Evolutionary conservation across 1,140 invertebrate genomes (phyloP).

Genomic region (Physella acuta): DNA sequence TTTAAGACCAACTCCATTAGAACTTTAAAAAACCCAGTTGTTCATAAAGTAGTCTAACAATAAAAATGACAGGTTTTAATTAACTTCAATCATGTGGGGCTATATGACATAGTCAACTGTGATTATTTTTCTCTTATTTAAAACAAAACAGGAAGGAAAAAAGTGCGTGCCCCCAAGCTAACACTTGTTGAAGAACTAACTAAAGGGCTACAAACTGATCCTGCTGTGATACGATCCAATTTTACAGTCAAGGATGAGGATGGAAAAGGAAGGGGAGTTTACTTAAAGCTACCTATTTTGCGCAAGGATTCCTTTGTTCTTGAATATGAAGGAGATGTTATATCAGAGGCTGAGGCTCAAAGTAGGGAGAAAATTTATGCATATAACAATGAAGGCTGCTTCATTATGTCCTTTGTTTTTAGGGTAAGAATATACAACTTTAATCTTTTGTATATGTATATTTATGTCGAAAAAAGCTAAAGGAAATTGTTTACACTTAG

Average conservation of each 20-base stretch:
- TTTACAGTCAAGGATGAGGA: slow-evolving; percentile 11
- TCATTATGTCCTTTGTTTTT: slow-evolving; percentile 20
- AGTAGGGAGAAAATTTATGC: slow-evolving; percentile 11
- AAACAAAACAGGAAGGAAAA: not conserved
- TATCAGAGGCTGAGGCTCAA: not conserved
- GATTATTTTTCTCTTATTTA: not conserved
- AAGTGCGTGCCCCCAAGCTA: slow-evolving; percentile 5
- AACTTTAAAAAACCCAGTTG: too few species aligned
- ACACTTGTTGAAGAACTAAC: slow-evolving; percentile 13
- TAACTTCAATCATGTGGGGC: not conserved
- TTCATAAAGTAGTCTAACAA: too few species aligned
- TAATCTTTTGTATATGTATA: too few species aligned
- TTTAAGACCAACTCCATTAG: too few species aligned
- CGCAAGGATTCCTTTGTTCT: slow-evolving; percentile 21
- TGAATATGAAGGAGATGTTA: slow-evolving; percentile 24
- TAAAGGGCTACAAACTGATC: not conserved
- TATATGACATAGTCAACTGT: not conserved
- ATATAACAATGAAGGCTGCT: slow-evolving; percentile 23
- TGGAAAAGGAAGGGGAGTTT: slow-evolving; percentile 21
- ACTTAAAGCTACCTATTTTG: not conserved
- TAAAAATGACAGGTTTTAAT: too few species aligned
- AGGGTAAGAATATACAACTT: too few species aligned
- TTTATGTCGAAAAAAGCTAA: too few species aligned
- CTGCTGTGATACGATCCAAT: not conserved
- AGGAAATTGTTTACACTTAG: too few species aligned